Conservation (phyloP, 2,797 vertebrate genomes). For the Anabas testudineus region DNA sequence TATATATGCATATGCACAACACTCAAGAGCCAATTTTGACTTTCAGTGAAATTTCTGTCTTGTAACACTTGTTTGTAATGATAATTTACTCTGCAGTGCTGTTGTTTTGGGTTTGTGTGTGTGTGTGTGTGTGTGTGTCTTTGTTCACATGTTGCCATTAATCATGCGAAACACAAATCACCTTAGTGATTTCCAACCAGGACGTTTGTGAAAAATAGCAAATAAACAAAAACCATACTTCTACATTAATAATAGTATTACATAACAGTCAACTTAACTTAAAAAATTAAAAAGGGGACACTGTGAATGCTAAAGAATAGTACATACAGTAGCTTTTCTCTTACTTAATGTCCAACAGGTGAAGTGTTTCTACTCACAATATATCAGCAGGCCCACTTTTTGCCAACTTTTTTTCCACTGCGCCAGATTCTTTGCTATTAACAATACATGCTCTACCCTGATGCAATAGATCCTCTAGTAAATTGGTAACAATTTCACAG, state of each 20-base stretch:
- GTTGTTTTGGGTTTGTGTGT: too few relatives aligned
- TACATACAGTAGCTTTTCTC: neutral
- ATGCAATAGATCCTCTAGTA: conserved; percentile 67
- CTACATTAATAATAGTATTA: neutral
- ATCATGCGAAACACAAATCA: neutral
- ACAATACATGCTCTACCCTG: conserved; percentile 44
- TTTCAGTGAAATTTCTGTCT: conserved; percentile 13
- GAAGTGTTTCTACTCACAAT: conserved; percentile 8
- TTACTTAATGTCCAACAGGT: conserved; percentile 31
- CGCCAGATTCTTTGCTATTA: conserved; percentile 30
- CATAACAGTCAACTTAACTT: neutral
- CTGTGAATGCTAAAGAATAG: too few relatives aligned
- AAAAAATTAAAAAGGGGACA: too few relatives aligned
- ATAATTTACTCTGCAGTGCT: neutral
- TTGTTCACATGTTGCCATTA: neutral
- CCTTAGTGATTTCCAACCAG: neutral
- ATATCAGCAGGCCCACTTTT: conserved; percentile 32
- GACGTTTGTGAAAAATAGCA: neutral
- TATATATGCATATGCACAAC: neutral
- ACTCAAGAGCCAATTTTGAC: neutral
- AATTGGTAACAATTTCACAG: conserved; percentile 72
- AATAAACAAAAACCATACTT: neutral
- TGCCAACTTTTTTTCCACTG: neutral
- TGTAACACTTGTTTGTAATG: neutral
- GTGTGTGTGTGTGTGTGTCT: neutral